phyloP scores from a whole-genome alignment of 2,113 vertebrate species.

The Leucopsar rothschildi region DNA sequence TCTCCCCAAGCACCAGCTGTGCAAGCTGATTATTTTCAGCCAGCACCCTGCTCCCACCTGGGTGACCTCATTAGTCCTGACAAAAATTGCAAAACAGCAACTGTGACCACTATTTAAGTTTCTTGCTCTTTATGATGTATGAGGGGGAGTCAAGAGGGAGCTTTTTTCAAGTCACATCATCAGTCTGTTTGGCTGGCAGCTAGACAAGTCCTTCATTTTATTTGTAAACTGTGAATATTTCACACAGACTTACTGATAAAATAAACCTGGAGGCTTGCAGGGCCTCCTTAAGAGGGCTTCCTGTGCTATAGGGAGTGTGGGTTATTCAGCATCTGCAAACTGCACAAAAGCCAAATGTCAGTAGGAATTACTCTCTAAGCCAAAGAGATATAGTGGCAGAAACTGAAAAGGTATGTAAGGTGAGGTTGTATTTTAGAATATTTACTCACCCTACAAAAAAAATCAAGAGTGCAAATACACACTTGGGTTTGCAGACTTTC shows the following conservation, averaged over 20 bases:
- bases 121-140: slow-evolving; percentile 3
- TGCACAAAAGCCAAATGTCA: background rate
- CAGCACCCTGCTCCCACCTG: slow-evolving; percentile 1
- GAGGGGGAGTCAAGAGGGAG: background rate
- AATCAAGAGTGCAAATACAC: background rate
- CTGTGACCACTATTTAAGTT: slow-evolving; percentile 34
- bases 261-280: slow-evolving; percentile 17
- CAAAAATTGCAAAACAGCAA: slow-evolving; percentile 29
- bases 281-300: background rate
- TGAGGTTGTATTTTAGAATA: background rate
- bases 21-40: slow-evolving; percentile 41
- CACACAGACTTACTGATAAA: background rate
- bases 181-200: slow-evolving; percentile 5
- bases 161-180: background rate
- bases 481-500: background rate
- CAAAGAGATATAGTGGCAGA: background rate
- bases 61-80: slow-evolving; percentile 37
- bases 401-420: background rate
- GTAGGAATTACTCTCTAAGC: background rate
- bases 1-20: slow-evolving; percentile 47
- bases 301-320: background rate
- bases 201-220: slow-evolving; percentile 25
- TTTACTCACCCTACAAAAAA: background rate
- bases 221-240: slow-evolving; percentile 58
- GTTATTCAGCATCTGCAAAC: background rate